phyloP scores from a whole-genome alignment of 2,113 vertebrate genomes.

The Aplodontia rufa region DNA sequence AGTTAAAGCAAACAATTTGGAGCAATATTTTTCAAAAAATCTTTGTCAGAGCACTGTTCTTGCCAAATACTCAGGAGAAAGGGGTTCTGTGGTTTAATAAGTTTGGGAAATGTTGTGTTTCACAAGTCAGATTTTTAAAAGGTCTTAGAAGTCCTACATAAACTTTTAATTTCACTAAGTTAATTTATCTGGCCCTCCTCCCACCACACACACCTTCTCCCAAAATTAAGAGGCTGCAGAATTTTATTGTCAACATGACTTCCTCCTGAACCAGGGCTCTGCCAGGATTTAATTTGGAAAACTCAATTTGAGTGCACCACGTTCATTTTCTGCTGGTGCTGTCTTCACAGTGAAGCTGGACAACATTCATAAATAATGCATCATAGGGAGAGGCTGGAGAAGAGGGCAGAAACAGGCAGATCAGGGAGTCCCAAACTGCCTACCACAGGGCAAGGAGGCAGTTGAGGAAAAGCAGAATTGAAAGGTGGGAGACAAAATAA shows the following conservation, averaged over 20 bases:
- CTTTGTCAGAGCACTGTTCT: background rate
- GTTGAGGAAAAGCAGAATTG: too few relatives aligned
- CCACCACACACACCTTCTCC: too few relatives aligned
- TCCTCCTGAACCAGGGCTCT: background rate
- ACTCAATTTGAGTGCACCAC: background rate
- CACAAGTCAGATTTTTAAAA: background rate
- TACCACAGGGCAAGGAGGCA: too few relatives aligned
- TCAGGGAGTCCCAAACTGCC: too few relatives aligned
- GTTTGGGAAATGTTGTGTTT: conserved; percentile 25
- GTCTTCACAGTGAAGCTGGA: background rate
- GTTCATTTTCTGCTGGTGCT: background rate
- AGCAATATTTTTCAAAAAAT: background rate
- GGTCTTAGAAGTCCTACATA: background rate
- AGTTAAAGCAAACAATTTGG: background rate
- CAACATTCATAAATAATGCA: background rate
- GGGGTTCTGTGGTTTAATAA: background rate
- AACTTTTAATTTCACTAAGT: conserved; percentile 30
- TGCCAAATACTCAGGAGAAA: background rate
- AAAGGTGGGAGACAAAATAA: too few relatives aligned
- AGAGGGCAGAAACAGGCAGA: too few relatives aligned
- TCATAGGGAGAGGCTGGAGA: too few relatives aligned
- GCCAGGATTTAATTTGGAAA: background rate
- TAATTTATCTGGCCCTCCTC: background rate
- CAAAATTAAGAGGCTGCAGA: conserved; percentile 3
- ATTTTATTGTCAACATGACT: background rate